phyloP scores from a whole-genome alignment of 2,888 invertebrate species.

The Drosophila glabriapex region DNA sequence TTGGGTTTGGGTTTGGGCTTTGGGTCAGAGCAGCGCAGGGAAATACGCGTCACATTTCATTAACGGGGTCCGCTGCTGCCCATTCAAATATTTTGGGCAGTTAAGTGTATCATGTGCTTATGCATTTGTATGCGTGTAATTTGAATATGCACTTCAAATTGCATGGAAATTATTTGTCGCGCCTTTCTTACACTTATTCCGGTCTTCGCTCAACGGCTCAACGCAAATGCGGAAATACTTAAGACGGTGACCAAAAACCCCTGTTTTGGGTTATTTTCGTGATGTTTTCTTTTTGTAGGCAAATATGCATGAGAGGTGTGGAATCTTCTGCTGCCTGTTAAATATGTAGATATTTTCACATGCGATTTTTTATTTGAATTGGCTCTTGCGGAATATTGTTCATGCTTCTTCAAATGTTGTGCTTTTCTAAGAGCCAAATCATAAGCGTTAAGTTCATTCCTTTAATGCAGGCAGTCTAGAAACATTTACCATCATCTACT shows the following conservation, averaged over 20 bases:
- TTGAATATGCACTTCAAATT: conserved; percentile 77
- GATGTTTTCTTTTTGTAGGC: conserved; percentile 20
- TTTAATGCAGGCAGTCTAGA: not conserved
- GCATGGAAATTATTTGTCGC: conserved; percentile 71
- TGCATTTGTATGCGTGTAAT: conserved; percentile 58
- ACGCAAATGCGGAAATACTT: conserved; percentile 64
- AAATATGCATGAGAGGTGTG: conserved; percentile 34
- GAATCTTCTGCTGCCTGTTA: not conserved
- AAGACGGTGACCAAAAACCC: conserved; percentile 33
- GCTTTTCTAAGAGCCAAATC: not conserved
- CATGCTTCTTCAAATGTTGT: not conserved
- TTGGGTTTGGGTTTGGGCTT: conserved; percentile 22
- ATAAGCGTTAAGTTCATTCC: not conserved
- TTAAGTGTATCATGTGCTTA: conserved; percentile 44
- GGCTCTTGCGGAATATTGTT: not conserved
- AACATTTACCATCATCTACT: not conserved
- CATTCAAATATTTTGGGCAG: conserved; percentile 64
- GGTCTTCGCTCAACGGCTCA: conserved; percentile 31
- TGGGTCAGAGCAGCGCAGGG: conserved; percentile 56
- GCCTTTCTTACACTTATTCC: conserved; percentile 62
- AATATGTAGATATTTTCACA: not conserved
- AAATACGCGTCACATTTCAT: conserved; percentile 77
- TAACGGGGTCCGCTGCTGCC: conserved; percentile 60
- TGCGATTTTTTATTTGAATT: not conserved
- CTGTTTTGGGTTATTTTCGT: conserved; percentile 62